phyloP scores from a whole-genome alignment of 2,797 vertebrate species.

The Sphenopsis melanotis region DNA sequence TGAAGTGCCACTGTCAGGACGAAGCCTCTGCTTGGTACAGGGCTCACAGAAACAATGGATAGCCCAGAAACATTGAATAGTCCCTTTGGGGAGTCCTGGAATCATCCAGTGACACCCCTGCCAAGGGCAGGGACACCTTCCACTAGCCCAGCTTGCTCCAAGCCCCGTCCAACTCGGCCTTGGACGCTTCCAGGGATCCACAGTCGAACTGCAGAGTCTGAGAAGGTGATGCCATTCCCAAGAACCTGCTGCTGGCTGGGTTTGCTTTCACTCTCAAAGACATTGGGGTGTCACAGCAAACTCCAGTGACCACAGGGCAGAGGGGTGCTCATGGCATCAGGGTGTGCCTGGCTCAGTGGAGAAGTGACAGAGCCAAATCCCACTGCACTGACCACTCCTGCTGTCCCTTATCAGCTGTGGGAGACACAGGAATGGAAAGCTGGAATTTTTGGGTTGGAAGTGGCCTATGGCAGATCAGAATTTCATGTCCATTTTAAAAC shows the following conservation, averaged over 20 bases:
- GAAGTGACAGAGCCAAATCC: background rate
- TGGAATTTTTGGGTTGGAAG: background rate
- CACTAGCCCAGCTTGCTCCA: fast-evolving
- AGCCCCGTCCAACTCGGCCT: fast-evolving
- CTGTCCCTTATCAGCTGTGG: background rate
- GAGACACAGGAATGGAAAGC: background rate
- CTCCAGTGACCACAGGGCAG: background rate
- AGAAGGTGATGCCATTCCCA: background rate
- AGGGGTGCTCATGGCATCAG: background rate
- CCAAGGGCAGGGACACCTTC: background rate
- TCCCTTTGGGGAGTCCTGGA: background rate
- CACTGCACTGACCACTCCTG: background rate
- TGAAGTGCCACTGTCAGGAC: background rate
- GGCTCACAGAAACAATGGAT: background rate
- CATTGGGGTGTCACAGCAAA: background rate
- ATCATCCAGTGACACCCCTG: background rate
- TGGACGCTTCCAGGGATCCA: background rate
- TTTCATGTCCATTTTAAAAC: background rate
- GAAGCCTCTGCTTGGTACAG: background rate
- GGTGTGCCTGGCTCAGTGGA: background rate
- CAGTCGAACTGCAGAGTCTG: background rate
- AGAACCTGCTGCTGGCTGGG: background rate
- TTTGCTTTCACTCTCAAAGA: background rate
- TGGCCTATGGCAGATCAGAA: background rate
- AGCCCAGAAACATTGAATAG: background rate